These are phyloP conservation scores for Forbesichthys papilliferus DNA, from an alignment of 2,113 vertebrate species.

Conservation along the genomic window DNA sequence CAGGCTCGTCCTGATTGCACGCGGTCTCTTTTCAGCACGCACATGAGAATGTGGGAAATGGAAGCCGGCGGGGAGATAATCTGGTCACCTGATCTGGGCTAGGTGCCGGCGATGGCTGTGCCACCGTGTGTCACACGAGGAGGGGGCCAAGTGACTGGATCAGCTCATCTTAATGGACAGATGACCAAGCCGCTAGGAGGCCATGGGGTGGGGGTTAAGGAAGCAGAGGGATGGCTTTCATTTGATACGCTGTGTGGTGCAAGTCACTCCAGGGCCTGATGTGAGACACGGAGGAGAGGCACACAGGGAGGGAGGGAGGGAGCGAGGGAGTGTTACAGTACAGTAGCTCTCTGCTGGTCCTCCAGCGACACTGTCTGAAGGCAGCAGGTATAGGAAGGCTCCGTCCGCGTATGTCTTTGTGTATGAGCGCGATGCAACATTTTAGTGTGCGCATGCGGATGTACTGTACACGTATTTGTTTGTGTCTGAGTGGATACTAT, in stretches of 20 bases:
- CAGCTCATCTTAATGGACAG: constrained; percentile 55
- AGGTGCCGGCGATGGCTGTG: constrained; percentile 56
- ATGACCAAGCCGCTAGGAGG: constrained; percentile 42
- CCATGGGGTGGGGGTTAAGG: constrained; percentile 15
- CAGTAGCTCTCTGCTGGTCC: constrained; percentile 54
- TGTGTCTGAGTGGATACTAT: background rate
- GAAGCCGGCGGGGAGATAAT: constrained; percentile 56
- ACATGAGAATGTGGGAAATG: constrained; percentile 59
- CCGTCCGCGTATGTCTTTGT: constrained; percentile 22
- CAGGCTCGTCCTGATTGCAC: constrained; percentile 45
- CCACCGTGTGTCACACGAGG: constrained; percentile 67
- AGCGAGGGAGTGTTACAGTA: constrained; percentile 3
- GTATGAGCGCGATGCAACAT: constrained; percentile 1
- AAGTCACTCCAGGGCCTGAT: constrained; percentile 35
- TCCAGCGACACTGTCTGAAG: constrained; percentile 63
- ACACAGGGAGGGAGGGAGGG: constrained; percentile 17
- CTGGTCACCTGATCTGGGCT: constrained; percentile 64
- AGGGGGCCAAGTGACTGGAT: constrained; percentile 64
- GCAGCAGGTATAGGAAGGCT: constrained; percentile 53
- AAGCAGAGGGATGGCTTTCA: constrained; percentile 34
- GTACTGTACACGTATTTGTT: background rate
- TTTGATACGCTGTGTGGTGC: constrained; percentile 37
- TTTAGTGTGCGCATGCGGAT: constrained; percentile 6
- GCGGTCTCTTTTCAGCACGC: constrained; percentile 49
- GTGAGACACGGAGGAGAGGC: constrained; percentile 10